These are phyloP conservation scores for Wiebesia pumilae DNA, from an alignment of 1,140 invertebrate genomes.

Conservation along the genomic window DNA sequence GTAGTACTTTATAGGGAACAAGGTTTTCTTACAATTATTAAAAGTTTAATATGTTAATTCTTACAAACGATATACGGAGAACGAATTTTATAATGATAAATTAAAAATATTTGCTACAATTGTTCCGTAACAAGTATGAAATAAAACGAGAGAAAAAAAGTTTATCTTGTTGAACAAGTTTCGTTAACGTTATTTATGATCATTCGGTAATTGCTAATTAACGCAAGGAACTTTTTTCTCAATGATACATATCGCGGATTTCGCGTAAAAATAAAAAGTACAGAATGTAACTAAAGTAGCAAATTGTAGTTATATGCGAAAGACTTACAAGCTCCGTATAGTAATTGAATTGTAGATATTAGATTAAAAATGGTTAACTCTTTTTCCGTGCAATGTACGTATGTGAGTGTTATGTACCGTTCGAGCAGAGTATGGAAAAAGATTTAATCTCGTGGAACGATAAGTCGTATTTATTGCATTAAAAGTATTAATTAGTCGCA, in stretches of 20 bases:
- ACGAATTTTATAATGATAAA: not conserved
- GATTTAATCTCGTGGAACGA: not conserved
- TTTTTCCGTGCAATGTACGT: not conserved
- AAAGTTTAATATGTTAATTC: not conserved
- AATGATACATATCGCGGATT: not conserved
- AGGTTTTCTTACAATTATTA: not conserved
- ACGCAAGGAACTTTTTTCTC: not conserved
- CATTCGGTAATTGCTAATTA: not conserved
- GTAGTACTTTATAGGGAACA: not conserved
- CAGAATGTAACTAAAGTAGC: not conserved
- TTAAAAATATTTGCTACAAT: not conserved
- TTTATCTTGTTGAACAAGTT: not conserved
- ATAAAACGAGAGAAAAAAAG: not conserved
- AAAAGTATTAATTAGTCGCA: not conserved
- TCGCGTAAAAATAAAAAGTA: not conserved
- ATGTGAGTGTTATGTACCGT: not conserved
- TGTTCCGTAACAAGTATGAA: not conserved
- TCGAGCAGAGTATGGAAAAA: not conserved
- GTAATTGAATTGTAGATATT: slow-evolving; percentile 7
- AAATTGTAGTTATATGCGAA: not conserved
- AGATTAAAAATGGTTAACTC: not conserved
- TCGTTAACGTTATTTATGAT: not conserved
- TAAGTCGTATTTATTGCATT: not conserved
- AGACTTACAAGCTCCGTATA: not conserved
- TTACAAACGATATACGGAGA: not conserved